Evolutionary conservation across 1,140 invertebrate genomes (phyloP), one percentile per base, ranked within the genome.

Genomic region (Orchesella cincta): DNA sequence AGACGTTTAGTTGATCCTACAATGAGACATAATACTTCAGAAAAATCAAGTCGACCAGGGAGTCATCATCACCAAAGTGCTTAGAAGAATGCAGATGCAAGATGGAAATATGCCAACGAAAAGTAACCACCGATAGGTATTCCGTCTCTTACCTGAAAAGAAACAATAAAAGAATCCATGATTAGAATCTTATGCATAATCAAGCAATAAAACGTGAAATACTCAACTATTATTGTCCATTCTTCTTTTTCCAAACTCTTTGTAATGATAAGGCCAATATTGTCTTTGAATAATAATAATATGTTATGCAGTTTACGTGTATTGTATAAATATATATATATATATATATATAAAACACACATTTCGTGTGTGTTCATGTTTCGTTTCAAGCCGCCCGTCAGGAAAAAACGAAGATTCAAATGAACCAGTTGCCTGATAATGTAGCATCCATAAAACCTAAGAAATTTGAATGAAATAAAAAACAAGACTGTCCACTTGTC

Each of bases 401-500:
- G 8, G 8, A 46, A 12, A 8, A 46, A 8, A 46, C 20, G 8
- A 46, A 12, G 8, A 46, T 57, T 57, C 8, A n/a, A n/a, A 57
- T 12, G 52, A 57, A 57, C 5, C 8, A 57, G 23, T 57, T n/a
- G 52, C 52, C 12, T 14, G 52, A 57, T 57, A 57, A 57, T 57
- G 23, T 18, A 46, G 39, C 39, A 46, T 46, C 39, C 39, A 46
- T 46, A 46, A 46, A 46, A 46, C 39, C 39, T 8, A 46, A 46
- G 39, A 46, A 46, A 46, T 46, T 46, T 46, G 18, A 46, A 46
- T 57, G 31, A 67, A 67, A 67, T 67, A 67, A 67, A 57, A 67
- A 67, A 67, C 62, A 67, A 67, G 62, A 31, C 12, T 67, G 26
- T 67, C 62, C 31, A 67, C 62, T 67, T 67, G 62, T 67, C 62